These are phyloP conservation scores for Zaprionus gabonicus DNA, from an alignment of 1,140 invertebrate species.

Conservation along the genomic window DNA sequence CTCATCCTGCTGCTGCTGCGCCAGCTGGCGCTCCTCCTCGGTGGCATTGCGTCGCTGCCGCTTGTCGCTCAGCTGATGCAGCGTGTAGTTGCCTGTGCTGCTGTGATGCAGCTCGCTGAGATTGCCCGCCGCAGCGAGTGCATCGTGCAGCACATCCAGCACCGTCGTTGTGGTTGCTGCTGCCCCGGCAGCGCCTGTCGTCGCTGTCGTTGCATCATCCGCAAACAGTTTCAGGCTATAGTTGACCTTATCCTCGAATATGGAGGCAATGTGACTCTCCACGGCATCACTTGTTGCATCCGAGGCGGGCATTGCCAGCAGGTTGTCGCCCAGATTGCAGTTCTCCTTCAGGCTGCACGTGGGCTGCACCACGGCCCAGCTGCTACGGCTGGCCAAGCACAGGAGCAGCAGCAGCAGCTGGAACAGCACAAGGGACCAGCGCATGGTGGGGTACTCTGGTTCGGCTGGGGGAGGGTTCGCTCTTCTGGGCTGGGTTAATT, in stretches of 20 bases:
- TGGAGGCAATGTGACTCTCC: slow-evolving; percentile 76
- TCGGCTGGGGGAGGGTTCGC: background rate
- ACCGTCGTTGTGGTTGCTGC: slow-evolving; percentile 50
- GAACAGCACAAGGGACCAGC: slow-evolving; percentile 22
- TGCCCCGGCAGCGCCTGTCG: background rate
- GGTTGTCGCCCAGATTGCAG: slow-evolving; percentile 75
- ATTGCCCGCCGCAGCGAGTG: slow-evolving; percentile 54
- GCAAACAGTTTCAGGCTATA: slow-evolving; percentile 78
- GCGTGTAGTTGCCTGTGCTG: slow-evolving; percentile 16
- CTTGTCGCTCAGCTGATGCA: slow-evolving; percentile 43
- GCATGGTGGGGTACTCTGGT: background rate
- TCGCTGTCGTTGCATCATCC: slow-evolving; percentile 48
- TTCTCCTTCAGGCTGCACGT: slow-evolving; percentile 79
- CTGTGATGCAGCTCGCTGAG: slow-evolving; percentile 53
- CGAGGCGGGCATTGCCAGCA: slow-evolving; percentile 39
- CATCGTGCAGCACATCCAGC: slow-evolving; percentile 61
- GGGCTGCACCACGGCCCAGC: slow-evolving; percentile 47
- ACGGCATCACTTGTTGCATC: slow-evolving; percentile 59
- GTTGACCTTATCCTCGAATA: slow-evolving; percentile 83
- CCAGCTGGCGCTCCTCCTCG: background rate
- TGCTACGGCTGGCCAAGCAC: slow-evolving; percentile 20
- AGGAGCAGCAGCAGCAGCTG: slow-evolving; percentile 8
- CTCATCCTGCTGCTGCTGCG: slow-evolving; percentile 52
- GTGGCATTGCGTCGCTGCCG: background rate
- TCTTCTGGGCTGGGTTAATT: no score